A percentile compares a stretch with the other conserved stretches of the same genome.
Conservation (phyloP, 1,140 invertebrate species). For the Physella acuta region DNA sequence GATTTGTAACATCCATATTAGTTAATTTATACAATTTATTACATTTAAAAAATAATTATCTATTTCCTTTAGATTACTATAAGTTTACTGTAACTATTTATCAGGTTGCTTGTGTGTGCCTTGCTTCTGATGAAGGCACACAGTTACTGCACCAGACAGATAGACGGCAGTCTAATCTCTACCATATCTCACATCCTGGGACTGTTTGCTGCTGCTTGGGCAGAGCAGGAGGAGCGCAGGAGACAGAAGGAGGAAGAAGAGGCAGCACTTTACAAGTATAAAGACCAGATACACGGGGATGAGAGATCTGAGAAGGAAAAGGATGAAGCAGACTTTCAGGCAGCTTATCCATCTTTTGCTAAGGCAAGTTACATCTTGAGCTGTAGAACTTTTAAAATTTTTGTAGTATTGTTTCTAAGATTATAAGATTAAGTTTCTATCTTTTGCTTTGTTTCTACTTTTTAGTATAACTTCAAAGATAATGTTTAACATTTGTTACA, state of each 20-base stretch:
- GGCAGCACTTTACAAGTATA: conserved; percentile 80
- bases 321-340: conserved; percentile 70
- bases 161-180: conserved; percentile 33
- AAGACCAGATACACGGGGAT: conserved; percentile 59
- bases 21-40: neutral
- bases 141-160: conserved; percentile 33
- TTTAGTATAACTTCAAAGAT: no score
- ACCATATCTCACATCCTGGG: conserved; percentile 41
- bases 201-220: conserved; percentile 70
- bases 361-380: conserved; percentile 55
- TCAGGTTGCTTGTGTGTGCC: conserved; percentile 44
- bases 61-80: no score
- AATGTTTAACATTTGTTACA: no score
- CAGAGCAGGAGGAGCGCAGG: conserved; percentile 71
- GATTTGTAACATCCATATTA: neutral
- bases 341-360: conserved; percentile 76
- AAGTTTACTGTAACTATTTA: no score
- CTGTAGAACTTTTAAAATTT: neutral
- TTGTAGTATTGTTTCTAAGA: no score
- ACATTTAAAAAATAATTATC: conserved; percentile 8
- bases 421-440: no score
- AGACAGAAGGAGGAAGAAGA: conserved; percentile 73
- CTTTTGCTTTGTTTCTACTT: no score
- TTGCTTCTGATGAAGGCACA: conserved; percentile 38
- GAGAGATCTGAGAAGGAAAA: conserved; percentile 73